Evolutionary conservation across 2,888 invertebrate genomes (phyloP).

Genomic region (Allacma fusca): DNA sequence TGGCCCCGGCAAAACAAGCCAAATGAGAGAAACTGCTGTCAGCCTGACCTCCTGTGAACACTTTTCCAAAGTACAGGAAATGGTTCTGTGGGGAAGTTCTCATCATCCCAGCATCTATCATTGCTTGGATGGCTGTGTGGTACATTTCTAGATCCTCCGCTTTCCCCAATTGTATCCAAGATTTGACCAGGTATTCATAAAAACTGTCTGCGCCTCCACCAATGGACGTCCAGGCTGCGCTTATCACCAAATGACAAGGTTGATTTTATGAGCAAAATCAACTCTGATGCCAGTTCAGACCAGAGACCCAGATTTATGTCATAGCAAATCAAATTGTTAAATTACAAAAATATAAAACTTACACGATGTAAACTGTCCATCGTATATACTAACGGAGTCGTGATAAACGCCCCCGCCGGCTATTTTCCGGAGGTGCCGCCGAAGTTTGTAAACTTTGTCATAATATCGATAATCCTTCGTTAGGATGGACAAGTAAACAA

Average conservation of each 20-base stretch:
- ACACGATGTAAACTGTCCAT: background rate
- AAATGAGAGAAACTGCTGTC: background rate
- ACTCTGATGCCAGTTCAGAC: background rate
- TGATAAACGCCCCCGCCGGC: background rate
- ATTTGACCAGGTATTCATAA: constrained; percentile 97
- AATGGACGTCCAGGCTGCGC: constrained; percentile 88
- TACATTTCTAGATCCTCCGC: constrained; percentile 68
- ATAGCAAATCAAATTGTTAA: too few species aligned
- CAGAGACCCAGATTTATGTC: too few species aligned
- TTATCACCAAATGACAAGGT: too few species aligned
- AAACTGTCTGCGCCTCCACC: constrained; percentile 98
- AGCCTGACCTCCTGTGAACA: background rate
- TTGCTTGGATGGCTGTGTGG: constrained; percentile 57
- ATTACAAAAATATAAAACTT: too few species aligned
- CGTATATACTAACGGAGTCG: background rate
- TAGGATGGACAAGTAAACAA: constrained; percentile 92
- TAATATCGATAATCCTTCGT: constrained; percentile 87
- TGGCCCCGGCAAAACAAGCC: constrained; percentile 49
- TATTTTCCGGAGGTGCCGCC: constrained; percentile 42
- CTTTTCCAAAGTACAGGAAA: constrained; percentile 57
- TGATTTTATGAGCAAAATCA: background rate
- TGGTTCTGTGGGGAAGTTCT: constrained; percentile 50
- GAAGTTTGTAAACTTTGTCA: constrained; percentile 86
- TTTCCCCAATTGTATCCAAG: constrained; percentile 81
- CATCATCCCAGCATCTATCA: constrained; percentile 52